A percentile compares a stretch with the other conserved stretches of the same genome.
phyloP scores from a whole-genome alignment of 2,888 invertebrate genomes.

The Papilio demoleus region DNA sequence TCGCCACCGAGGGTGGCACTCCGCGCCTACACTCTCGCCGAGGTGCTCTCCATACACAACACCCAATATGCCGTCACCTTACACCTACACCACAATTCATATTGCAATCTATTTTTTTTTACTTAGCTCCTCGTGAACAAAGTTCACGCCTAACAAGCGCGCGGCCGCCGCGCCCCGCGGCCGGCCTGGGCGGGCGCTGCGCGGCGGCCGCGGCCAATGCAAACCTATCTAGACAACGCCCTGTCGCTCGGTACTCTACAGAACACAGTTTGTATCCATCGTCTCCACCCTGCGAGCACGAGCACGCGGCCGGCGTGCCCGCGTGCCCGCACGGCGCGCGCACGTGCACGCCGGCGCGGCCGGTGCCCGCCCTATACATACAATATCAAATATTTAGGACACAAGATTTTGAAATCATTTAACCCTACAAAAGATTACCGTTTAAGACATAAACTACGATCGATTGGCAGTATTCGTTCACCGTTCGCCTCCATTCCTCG shows the following conservation, averaged over 20 bases:
- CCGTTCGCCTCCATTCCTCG: conserved; percentile 61
- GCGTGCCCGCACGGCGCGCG: conserved; percentile 8
- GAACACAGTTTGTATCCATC: conserved; percentile 82
- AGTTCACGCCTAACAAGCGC: conserved; percentile 59
- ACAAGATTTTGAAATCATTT: conserved; percentile 78
- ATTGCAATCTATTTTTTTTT: conserved; percentile 77
- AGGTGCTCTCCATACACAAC: conserved; percentile 72
- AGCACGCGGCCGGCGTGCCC: conserved; percentile 59
- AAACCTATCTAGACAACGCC: conserved; percentile 77
- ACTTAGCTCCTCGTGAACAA: conserved; percentile 68
- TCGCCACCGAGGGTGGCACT: conserved; percentile 1
- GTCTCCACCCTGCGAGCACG: conserved; percentile 71
- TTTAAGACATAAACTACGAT: conserved; percentile 77
- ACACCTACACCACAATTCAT: conserved; percentile 74
- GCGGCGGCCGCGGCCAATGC: conserved; percentile 57
- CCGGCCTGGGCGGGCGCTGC: conserved; percentile 43
- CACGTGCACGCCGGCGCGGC: conserved; percentile 57
- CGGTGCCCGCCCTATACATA: conserved; percentile 75
- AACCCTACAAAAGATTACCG: conserved; percentile 77
- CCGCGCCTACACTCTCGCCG: conserved; percentile 30
- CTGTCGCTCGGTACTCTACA: conserved; percentile 79
- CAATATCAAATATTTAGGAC: conserved; percentile 76
- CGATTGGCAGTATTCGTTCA: conserved; percentile 81
- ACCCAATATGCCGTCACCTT: conserved; percentile 75
- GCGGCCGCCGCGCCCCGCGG: conserved; percentile 49